phyloP scores from a whole-genome alignment of 2,113 vertebrate genomes.

The Catharus bicknelli region DNA sequence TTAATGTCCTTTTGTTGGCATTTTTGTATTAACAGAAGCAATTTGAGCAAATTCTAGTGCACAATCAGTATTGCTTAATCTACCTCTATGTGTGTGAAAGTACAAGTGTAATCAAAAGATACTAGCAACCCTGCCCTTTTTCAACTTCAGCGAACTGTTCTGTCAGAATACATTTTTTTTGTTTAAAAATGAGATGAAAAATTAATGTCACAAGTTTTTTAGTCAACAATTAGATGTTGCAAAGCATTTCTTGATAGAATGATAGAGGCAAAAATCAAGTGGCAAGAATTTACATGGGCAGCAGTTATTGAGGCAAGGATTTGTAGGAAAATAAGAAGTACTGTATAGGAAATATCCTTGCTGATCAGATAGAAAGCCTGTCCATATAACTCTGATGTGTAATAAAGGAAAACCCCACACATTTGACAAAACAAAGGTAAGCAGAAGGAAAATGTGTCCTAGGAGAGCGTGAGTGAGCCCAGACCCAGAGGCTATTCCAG shows the following conservation, averaged over 20 bases:
- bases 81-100: background rate
- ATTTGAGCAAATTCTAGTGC: background rate
- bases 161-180: background rate
- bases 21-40: background rate
- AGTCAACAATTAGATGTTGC: background rate
- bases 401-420: background rate
- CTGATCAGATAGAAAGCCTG: background rate
- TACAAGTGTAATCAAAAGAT: background rate
- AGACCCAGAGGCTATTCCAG: constrained; percentile 62
- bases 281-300: background rate
- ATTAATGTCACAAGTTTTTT: background rate
- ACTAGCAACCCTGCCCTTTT: background rate
- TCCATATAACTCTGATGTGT: background rate
- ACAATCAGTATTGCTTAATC: background rate
- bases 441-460: constrained; percentile 57
- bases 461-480: background rate
- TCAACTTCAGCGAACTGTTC: background rate
- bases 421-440: constrained; percentile 53
- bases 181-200: background rate
- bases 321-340: background rate
- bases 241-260: background rate
- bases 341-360: background rate
- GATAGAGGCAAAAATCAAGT: background rate
- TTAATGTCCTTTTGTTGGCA: background rate
- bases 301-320: background rate